A percentile compares a stretch with the other conserved stretches of the same genome.
phyloP scores from a whole-genome alignment of 2,113 vertebrate genomes.

The Myrmophylax atrothorax region DNA sequence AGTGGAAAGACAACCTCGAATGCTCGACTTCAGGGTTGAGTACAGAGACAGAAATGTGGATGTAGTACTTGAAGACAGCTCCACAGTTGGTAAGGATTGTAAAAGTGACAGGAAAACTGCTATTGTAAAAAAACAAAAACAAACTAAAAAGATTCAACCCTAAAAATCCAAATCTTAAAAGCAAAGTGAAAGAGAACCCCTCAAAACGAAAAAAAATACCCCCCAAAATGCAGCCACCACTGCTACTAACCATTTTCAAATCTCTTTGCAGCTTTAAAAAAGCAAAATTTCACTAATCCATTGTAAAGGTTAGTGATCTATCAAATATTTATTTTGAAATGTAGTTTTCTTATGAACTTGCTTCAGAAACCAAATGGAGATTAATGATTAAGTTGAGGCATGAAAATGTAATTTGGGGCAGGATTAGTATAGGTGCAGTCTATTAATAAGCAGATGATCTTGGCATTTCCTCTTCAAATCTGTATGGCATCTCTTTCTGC shows the following conservation, averaged over 20 bases:
- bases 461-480: constrained; percentile 2
- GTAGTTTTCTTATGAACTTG: not conserved
- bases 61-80: constrained; percentile 94
- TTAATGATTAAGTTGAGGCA: not conserved
- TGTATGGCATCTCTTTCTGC: not conserved
- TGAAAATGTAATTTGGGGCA: not conserved
- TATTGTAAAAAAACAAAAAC: not conserved
- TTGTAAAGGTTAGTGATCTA: constrained; percentile 30
- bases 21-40: constrained; percentile 96
- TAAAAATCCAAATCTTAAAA: not conserved
- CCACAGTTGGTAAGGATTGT: constrained; percentile 89
- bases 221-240: not conserved
- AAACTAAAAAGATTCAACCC: not conserved
- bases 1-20: constrained; percentile 92
- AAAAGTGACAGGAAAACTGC: not conserved
- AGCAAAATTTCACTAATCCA: constrained; percentile 20
- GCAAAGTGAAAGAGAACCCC: not conserved
- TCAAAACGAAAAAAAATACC: not conserved
- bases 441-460: not conserved
- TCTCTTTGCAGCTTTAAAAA: constrained; percentile 41
- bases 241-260: constrained; percentile 1
- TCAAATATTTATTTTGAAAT: not conserved
- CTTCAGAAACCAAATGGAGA: constrained; percentile 23
- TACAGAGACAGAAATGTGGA: constrained; percentile 94
- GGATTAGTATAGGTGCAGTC: not conserved